Conservation (phyloP, 2,113 vertebrate species). For the Nicator chloris region DNA sequence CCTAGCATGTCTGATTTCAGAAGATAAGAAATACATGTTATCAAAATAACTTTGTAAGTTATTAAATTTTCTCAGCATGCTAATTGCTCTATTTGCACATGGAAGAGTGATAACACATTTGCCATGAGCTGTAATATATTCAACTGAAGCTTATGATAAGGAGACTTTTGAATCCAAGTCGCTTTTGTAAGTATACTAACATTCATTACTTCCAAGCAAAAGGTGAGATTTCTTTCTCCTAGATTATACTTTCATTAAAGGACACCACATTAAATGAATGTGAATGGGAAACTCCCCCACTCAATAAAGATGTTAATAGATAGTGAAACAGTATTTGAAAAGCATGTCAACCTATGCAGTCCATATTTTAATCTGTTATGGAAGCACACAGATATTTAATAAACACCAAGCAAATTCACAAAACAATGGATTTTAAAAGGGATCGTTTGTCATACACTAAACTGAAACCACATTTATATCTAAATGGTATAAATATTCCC, state of each 20-base stretch:
- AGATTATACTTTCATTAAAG: neutral
- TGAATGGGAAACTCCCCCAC: fast-evolving
- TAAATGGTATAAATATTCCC: neutral
- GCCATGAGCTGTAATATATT: neutral
- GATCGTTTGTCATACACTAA: neutral
- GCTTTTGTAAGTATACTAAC: neutral
- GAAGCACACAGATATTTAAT: neutral
- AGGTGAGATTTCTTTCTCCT: neutral
- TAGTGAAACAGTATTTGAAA: neutral
- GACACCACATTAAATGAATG: neutral
- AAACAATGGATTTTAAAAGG: neutral
- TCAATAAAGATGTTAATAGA: neutral
- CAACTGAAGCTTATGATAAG: neutral
- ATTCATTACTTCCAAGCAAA: neutral
- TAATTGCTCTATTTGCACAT: neutral
- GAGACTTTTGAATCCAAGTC: neutral
- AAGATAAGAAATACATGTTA: neutral
- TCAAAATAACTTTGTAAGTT: neutral
- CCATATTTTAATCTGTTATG: neutral
- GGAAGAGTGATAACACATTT: neutral
- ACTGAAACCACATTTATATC: neutral
- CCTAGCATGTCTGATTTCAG: neutral
- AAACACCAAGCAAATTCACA: neutral
- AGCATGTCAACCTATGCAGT: neutral
- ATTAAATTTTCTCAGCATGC: neutral